These are phyloP conservation scores for Leptogaster cylindrica DNA, from an alignment of 2,888 invertebrate species.

Conservation along the genomic window DNA sequence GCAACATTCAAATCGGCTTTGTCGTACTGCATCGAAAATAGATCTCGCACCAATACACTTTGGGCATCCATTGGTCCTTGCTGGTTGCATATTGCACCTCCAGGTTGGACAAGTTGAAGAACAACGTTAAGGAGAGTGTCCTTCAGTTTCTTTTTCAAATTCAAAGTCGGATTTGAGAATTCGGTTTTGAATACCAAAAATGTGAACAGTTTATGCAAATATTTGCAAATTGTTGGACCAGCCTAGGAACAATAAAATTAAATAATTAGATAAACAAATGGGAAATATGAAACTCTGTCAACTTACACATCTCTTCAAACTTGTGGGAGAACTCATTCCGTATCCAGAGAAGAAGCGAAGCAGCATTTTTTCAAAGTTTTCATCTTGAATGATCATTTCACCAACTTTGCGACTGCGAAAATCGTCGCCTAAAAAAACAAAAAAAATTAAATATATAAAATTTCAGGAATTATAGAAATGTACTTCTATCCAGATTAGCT, in stretches of 20 bases:
- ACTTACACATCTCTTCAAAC: slow-evolving; percentile 60
- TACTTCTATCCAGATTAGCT: slow-evolving; percentile 52
- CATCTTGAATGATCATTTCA: slow-evolving; percentile 67
- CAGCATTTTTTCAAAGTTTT: slow-evolving; percentile 70
- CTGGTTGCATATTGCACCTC: slow-evolving; percentile 69
- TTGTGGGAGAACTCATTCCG: slow-evolving; percentile 63
- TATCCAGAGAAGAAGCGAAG: slow-evolving; percentile 70
- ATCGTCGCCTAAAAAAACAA: slow-evolving; percentile 49
- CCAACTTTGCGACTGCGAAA: slow-evolving; percentile 62
- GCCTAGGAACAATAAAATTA: slow-evolving; percentile 64
- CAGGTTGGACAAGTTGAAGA: slow-evolving; percentile 73
- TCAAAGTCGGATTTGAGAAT: slow-evolving; percentile 61
- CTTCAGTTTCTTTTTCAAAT: slow-evolving; percentile 65
- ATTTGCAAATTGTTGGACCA: slow-evolving; percentile 77
- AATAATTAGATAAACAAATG: background rate
- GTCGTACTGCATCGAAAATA: slow-evolving; percentile 68
- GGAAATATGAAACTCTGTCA: background rate
- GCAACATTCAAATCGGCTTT: slow-evolving; percentile 74
- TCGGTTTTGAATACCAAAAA: slow-evolving; percentile 73
- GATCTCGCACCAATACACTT: slow-evolving; percentile 72
- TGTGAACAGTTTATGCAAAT: slow-evolving; percentile 73
- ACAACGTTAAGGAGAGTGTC: slow-evolving; percentile 72
- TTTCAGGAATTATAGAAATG: background rate
- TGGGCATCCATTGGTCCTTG: slow-evolving; percentile 78
- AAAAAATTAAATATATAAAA: slow-evolving; percentile 43